Evolutionary conservation across 2,888 invertebrate genomes (phyloP).

Genomic region (Fabriciana adippe): DNA sequence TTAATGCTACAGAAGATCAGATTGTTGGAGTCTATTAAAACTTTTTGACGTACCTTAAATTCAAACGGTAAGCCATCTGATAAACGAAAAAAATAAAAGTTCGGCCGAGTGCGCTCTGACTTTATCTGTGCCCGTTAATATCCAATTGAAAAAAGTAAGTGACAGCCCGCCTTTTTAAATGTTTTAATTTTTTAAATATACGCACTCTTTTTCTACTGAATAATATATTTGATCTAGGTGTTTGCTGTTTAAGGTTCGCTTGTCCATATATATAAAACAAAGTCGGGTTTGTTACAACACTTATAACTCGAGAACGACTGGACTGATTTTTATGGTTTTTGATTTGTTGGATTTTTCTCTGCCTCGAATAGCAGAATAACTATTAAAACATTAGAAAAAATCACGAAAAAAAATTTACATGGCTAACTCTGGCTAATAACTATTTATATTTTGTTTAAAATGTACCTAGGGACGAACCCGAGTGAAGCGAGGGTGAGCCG

Average conservation of each 20-base stretch:
- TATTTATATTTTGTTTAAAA: no score
- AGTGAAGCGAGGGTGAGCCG: no score
- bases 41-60: slow-evolving; percentile 78
- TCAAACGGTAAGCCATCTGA: slow-evolving; percentile 80
- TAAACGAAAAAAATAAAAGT: slow-evolving; percentile 65
- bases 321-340: no score
- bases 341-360: no score
- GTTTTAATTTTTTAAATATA: slow-evolving; percentile 34
- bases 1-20: slow-evolving; percentile 67
- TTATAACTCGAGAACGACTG: no score
- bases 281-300: no score
- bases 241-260: neutral
- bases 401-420: no score
- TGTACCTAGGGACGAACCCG: no score
- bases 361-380: no score
- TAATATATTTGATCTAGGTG: neutral
- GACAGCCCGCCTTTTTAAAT: slow-evolving; percentile 54
- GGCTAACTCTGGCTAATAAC: no score
- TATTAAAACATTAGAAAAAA: no score
- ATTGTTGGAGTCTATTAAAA: slow-evolving; percentile 78
- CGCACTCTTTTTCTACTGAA: slow-evolving; percentile 17
- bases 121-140: slow-evolving; percentile 79
- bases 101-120: slow-evolving; percentile 58
- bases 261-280: no score
- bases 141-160: slow-evolving; percentile 78